phyloP scores from a whole-genome alignment of 2,888 invertebrate species.

The Sepioteuthis lessoniana region DNA sequence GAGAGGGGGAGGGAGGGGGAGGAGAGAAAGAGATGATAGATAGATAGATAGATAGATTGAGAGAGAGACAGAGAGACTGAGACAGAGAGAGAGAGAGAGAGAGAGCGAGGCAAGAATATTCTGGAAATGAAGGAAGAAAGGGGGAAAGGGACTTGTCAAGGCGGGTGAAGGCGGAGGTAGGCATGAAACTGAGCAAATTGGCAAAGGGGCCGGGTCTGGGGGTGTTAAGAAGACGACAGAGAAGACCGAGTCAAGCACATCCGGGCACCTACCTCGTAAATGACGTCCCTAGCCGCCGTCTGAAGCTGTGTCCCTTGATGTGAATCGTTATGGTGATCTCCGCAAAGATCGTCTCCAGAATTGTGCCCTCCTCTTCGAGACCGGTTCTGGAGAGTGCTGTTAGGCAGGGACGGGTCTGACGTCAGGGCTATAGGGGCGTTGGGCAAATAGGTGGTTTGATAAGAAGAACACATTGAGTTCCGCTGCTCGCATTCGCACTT shows the following conservation, averaged over 20 bases:
- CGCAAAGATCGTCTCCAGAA: conserved; percentile 9
- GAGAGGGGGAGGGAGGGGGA: neutral
- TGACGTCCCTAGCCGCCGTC: conserved; percentile 23
- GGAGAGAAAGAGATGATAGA: too few relatives aligned
- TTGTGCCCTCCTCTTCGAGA: conserved; percentile 8
- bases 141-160: neutral
- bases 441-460: conserved; percentile 23
- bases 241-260: conserved; percentile 10
- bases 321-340: neutral
- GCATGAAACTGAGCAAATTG: conserved; percentile 5
- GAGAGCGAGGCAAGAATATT: neutral
- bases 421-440: conserved; percentile 23
- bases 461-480: neutral
- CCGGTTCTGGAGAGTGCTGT: conserved; percentile 13
- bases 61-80: neutral
- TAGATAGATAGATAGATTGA: too few relatives aligned
- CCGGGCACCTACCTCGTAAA: conserved; percentile 33
- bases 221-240: conserved; percentile 33
- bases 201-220: neutral
- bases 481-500: conserved; percentile 1
- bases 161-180: neutral
- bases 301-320: conserved; percentile 23
- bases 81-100: neutral
- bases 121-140: neutral
- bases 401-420: conserved; percentile 33